Evolutionary conservation across 1,140 invertebrate genomes (phyloP).

Genomic region (Aporrectodea caliginosa): DNA sequence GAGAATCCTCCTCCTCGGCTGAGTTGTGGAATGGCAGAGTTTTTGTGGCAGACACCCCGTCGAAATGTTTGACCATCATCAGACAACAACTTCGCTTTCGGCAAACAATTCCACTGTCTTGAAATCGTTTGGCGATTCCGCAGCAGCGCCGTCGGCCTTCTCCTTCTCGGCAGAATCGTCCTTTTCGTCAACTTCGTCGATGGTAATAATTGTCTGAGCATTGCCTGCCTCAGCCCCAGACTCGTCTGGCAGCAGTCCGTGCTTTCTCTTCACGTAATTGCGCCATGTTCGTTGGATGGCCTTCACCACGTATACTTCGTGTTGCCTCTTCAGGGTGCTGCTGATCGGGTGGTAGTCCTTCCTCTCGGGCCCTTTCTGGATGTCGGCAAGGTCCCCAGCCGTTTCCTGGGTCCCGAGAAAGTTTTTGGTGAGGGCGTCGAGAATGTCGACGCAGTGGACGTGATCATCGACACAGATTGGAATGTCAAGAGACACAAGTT

Average conservation of each 20-base stretch:
- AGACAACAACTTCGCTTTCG: neutral
- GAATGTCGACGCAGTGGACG: slow-evolving; percentile 95
- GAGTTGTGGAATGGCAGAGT: neutral
- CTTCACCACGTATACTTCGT: slow-evolving; percentile 90
- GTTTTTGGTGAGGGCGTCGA: slow-evolving; percentile 84
- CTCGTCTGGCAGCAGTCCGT: neutral
- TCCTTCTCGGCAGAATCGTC: neutral
- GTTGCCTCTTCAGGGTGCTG: slow-evolving; percentile 86
- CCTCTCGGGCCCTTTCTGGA: slow-evolving; percentile 20
- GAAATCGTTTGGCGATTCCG: neutral
- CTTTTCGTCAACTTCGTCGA: neutral
- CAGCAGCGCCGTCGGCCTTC: neutral
- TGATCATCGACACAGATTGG: slow-evolving; percentile 93
- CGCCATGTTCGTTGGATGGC: slow-evolving; percentile 89
- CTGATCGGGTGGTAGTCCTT: slow-evolving; percentile 78
- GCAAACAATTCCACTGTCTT: neutral
- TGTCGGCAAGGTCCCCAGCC: slow-evolving; percentile 67
- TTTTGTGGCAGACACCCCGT: neutral
- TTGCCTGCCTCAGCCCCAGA: neutral
- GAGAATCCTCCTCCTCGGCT: neutral
- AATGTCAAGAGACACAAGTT: slow-evolving; percentile 97
- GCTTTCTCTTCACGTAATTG: slow-evolving; percentile 35
- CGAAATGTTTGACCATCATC: neutral
- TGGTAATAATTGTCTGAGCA: neutral
- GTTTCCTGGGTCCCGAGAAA: slow-evolving; percentile 83